phyloP scores from a whole-genome alignment of 2,113 vertebrate genomes.

The Conger conger region DNA sequence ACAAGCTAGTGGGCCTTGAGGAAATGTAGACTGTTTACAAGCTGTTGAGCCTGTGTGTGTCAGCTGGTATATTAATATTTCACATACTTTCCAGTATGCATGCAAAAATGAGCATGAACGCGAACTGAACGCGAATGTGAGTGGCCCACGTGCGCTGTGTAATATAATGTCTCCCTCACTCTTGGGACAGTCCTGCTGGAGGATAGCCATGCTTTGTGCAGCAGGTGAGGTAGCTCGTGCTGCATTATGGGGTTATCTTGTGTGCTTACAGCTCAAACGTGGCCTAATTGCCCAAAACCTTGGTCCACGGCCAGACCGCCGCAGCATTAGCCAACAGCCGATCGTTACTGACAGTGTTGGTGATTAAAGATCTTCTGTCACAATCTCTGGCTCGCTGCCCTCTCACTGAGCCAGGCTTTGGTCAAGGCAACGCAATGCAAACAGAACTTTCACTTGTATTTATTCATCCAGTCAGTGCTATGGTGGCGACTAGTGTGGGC shows the following conservation, averaged over 20 bases:
- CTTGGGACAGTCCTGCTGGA: neutral
- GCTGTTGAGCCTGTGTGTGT: neutral
- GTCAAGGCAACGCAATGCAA: conserved; percentile 21
- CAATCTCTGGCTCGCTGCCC: neutral
- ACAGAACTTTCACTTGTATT: conserved; percentile 23
- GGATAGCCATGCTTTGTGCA: neutral
- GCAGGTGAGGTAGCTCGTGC: neutral
- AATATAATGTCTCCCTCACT: neutral
- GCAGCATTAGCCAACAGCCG: neutral
- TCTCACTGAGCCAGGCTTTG: neutral
- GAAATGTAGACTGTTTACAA: neutral
- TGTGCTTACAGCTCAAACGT: conserved; percentile 15
- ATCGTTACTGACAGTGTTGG: conserved; percentile 21
- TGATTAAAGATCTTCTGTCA: conserved; percentile 29
- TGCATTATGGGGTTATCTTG: neutral
- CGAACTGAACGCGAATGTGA: neutral
- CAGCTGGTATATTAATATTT: neutral
- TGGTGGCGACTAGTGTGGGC: conserved; percentile 35
- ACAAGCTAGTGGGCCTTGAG: neutral
- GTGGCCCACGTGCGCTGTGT: neutral
- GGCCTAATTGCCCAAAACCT: conserved; percentile 13
- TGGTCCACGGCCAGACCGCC: neutral
- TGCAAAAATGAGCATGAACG: neutral
- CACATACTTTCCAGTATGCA: neutral
- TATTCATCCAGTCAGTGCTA: conserved; percentile 42